Conservation (phyloP, 1,140 invertebrate species). For the Hesperophylax magnus region DNA sequence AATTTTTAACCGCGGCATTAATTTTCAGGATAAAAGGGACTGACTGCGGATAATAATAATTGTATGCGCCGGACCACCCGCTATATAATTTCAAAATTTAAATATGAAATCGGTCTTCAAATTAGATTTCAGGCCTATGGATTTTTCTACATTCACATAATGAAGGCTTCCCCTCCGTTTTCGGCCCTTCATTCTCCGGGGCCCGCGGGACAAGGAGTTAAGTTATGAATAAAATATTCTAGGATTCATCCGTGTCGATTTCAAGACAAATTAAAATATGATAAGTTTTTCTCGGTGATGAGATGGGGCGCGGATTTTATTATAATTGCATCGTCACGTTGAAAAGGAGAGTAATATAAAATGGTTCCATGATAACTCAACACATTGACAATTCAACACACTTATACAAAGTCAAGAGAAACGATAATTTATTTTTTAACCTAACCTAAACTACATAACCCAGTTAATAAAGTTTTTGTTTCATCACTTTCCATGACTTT, state of each 20-base stretch:
- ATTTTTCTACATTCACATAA: not conserved
- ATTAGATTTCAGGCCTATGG: slow-evolving; percentile 43
- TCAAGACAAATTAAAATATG: slow-evolving; percentile 2
- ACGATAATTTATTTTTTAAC: too few relatives aligned
- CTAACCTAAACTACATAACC: too few relatives aligned
- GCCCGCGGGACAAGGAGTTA: slow-evolving; percentile 17
- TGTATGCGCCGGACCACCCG: slow-evolving; percentile 52
- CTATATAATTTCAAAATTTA: slow-evolving; percentile 57
- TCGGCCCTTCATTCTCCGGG: not conserved
- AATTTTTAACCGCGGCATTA: slow-evolving; percentile 28
- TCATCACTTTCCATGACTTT: too few relatives aligned
- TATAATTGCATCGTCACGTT: too few relatives aligned
- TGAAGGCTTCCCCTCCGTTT: not conserved
- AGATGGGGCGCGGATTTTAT: too few relatives aligned
- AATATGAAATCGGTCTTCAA: slow-evolving; percentile 51
- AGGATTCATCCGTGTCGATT: not conserved
- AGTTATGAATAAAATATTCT: slow-evolving; percentile 22
- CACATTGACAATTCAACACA: too few relatives aligned
- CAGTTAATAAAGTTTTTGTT: too few relatives aligned
- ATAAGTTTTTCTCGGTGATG: not conserved
- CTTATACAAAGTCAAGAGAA: too few relatives aligned
- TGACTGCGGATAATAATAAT: slow-evolving; percentile 36
- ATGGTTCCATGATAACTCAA: too few relatives aligned
- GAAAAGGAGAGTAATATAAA: too few relatives aligned
- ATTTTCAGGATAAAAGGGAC: slow-evolving; percentile 17